phyloP scores from a whole-genome alignment of 2,113 vertebrate genomes.

The Rattus rattus region DNA sequence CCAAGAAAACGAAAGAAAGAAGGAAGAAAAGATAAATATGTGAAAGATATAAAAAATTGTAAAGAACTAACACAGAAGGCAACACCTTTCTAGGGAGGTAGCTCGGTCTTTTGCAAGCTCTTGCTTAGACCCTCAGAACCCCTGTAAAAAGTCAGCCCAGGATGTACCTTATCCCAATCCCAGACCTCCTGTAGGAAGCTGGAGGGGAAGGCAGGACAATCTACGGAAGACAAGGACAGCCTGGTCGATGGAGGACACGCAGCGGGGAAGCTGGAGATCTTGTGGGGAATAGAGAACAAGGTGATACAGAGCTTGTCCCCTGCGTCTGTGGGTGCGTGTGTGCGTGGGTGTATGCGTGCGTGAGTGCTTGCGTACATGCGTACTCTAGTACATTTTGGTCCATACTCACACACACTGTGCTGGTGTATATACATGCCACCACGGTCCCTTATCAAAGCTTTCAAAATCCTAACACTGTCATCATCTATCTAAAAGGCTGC shows the following conservation, averaged over 20 bases:
- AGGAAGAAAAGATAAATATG: neutral
- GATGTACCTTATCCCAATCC: neutral
- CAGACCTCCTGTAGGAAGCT: neutral
- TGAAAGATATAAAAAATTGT: conserved; percentile 30
- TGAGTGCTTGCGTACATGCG: too few species aligned
- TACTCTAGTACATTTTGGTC: too few species aligned
- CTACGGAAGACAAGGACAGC: neutral
- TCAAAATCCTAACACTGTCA: neutral
- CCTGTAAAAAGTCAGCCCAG: neutral
- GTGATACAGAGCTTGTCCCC: neutral
- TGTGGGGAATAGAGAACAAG: neutral
- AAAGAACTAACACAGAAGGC: neutral
- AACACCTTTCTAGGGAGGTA: neutral
- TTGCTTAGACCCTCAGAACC: neutral
- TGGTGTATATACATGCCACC: too few species aligned
- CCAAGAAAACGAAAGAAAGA: neutral
- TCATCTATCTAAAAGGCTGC: neutral
- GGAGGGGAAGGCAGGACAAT: neutral
- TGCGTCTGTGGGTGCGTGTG: too few species aligned
- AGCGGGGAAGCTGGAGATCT: too few species aligned
- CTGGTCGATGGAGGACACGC: neutral
- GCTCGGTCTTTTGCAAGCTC: neutral
- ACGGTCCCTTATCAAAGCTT: neutral
- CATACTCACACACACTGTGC: neutral
- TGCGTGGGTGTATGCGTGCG: too few species aligned